Base-by-base conservation (phyloP, 2,888 invertebrate genomes). In the Plusia festucae region DNA sequence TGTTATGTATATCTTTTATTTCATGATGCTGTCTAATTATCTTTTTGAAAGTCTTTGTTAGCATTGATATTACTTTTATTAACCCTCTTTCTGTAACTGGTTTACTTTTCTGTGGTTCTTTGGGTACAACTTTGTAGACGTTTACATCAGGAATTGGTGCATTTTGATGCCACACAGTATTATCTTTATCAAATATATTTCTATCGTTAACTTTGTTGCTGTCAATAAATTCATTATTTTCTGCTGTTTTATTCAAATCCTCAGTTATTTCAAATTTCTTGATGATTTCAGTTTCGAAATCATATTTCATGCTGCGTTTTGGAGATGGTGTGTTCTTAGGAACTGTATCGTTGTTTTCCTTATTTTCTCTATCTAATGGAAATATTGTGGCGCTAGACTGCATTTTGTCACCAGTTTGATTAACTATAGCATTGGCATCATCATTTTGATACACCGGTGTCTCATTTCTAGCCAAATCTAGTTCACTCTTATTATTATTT, bases 11-110 rank as follows among this genome's bases (percentile, higher is more conserved):
- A 2, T 79, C 73, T 79, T 91, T 93, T 0, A 95, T 92, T 64
- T 92, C 90, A 0, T 74, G 84, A 20, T 94, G 93, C 61, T 95
- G 93, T 62, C 86, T 92, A 85, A 90, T 92, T 9, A 93, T 90
- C 61, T 91, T 94, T 64, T 93, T 94, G 46, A 94, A 94, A 0
- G 93, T 92, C 68, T 90, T 93, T 0, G 94, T 91, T 1, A 95
- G 71, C 87, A 93, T 91, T 0, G 93, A 83, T 1, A 95, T 80
- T 0, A 95, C 88, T 83, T 93, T 94, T 0, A 93, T 80, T 0
- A 95, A 72, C 8, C 91, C 92, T 82, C 85, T 88, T 81, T 94
- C 93, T 16, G 89, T 87, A 0, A 93, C 83, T 2, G 86, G 77
- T 65, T 88, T 91, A 32, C 75, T 77, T 58, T 76, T 85, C 16